phyloP scores from a whole-genome alignment of 1,140 invertebrate species.

The Procambarus virginalis region DNA sequence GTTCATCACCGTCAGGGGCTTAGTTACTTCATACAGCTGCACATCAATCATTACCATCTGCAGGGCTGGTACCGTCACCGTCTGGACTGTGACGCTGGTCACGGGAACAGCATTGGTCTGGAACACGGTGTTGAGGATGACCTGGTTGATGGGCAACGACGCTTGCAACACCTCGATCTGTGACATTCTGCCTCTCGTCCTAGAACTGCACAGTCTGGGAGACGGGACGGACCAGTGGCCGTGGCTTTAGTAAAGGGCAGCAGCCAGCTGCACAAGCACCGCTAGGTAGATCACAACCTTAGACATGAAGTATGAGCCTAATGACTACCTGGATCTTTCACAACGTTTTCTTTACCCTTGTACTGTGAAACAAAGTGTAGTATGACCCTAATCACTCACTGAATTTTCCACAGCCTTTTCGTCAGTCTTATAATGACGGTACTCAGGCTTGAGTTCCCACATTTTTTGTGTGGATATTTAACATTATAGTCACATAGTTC shows the following conservation, averaged over 20 bases:
- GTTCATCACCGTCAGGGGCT: background rate
- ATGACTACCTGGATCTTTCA: too few relatives aligned
- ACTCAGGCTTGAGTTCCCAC: too few relatives aligned
- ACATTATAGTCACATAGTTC: too few relatives aligned
- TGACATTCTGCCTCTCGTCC: background rate
- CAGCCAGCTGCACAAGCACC: conserved; percentile 12
- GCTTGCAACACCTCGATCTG: background rate
- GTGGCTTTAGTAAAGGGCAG: conserved; percentile 34
- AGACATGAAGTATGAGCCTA: background rate
- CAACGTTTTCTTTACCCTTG: too few relatives aligned
- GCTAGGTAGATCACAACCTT: background rate
- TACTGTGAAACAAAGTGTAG: too few relatives aligned
- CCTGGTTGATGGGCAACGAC: conserved; percentile 1
- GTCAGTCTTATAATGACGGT: too few relatives aligned
- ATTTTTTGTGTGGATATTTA: too few relatives aligned
- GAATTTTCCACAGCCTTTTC: too few relatives aligned
- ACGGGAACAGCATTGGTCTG: background rate
- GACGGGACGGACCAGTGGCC: conserved; percentile 23
- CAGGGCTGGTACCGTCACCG: background rate
- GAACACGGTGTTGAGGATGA: conserved; percentile 19
- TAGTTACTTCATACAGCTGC: background rate
- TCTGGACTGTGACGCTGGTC: conserved; percentile 6
- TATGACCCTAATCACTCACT: too few relatives aligned
- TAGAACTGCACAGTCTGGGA: background rate
- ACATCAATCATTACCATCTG: conserved; percentile 22